These are phyloP conservation scores for Pseudachorutes palmiensis DNA, from an alignment of 1,140 invertebrate species.

Conservation along the genomic window DNA sequence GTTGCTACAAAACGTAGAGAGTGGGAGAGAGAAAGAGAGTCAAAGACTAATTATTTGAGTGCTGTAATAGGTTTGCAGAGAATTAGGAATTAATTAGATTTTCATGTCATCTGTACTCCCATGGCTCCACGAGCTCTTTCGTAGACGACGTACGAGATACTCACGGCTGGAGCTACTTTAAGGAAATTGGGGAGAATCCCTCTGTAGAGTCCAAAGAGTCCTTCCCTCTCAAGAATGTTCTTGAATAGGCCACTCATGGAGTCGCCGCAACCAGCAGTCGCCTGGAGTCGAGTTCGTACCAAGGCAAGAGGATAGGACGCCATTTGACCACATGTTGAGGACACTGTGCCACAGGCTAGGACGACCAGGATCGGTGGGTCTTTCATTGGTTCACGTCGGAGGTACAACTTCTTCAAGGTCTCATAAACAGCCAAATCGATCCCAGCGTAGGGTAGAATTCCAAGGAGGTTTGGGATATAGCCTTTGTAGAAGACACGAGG, in stretches of 20 bases:
- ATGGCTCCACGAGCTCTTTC: slow-evolving; percentile 75
- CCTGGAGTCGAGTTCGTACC: slow-evolving; percentile 89
- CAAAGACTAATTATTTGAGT: too few relatives aligned
- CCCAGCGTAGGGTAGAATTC: slow-evolving; percentile 97
- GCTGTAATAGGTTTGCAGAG: too few relatives aligned
- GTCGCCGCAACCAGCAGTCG: slow-evolving; percentile 50
- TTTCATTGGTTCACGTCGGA: slow-evolving; percentile 49
- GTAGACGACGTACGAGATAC: slow-evolving; percentile 95
- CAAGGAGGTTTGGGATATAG: slow-evolving; percentile 93
- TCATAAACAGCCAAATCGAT: slow-evolving; percentile 98
- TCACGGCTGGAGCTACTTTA: slow-evolving; percentile 76
- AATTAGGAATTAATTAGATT: background rate
- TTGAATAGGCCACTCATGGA: slow-evolving; percentile 72
- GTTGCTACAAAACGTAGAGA: background rate
- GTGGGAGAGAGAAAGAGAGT: background rate
- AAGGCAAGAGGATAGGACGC: slow-evolving; percentile 95
- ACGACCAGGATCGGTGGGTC: slow-evolving; percentile 59
- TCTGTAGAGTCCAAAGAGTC: slow-evolving; percentile 81
- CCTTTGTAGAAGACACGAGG: slow-evolving; percentile 81
- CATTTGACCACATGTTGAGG: slow-evolving; percentile 90
- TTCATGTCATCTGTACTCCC: slow-evolving; percentile 70
- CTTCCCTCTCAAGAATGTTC: slow-evolving; percentile 82
- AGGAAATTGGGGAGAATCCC: slow-evolving; percentile 97
- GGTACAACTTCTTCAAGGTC: slow-evolving; percentile 74
- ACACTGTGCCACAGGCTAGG: slow-evolving; percentile 82